Evolutionary conservation across 2,113 vertebrate species (phyloP), one percentile per base, ranked within the genome.

Genomic region (Phalacrocorax brasilianus): DNA sequence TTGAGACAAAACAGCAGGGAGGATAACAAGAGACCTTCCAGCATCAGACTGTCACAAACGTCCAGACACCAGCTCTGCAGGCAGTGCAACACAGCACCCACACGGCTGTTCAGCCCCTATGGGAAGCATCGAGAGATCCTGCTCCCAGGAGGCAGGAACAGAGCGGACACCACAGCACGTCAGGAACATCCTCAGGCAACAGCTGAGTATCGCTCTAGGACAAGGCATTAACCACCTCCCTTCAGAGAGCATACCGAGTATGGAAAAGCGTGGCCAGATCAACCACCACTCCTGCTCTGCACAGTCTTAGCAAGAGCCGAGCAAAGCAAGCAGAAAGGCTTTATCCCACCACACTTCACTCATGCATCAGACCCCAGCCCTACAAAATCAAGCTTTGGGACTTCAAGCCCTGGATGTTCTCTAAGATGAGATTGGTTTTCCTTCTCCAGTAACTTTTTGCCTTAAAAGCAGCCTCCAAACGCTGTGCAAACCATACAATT

Each of bases 31-130:
- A 88, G 17, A 68, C 27, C 17, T 75, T 74, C 49, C 0, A 0
- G 16, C 40, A 61, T 6, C 1, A 1, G 40, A 33, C 8, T 33
- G 35, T 33, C 68, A 76, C 35, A 72, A 14, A 16, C 12, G 5
- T 47, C 14, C 82, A 32, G 53, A 33, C 8, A 78, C 40, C 49
- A 81, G 47, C 56, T 53, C n/a, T 61, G 45, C 12, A 22, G 45
- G 32, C 38, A 47, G 14, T 1, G 1, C 19, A 63, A 42, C 26
- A 45, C 0, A 2, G 28, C 1, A 6, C 22, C 44, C 38, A 24
- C 35, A 11, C 18, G 22, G 40, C 45, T 72, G 32, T 19, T 32
- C 53, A 45, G 35, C 33, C 50, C 14, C 38, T 15, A 2, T 4
- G 2, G 14, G 28, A 92, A 78, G 38, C 72, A 42, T 12, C 44